Evolutionary conservation across 2,888 invertebrate genomes (phyloP).

Genomic region (Lissonota sp.): DNA sequence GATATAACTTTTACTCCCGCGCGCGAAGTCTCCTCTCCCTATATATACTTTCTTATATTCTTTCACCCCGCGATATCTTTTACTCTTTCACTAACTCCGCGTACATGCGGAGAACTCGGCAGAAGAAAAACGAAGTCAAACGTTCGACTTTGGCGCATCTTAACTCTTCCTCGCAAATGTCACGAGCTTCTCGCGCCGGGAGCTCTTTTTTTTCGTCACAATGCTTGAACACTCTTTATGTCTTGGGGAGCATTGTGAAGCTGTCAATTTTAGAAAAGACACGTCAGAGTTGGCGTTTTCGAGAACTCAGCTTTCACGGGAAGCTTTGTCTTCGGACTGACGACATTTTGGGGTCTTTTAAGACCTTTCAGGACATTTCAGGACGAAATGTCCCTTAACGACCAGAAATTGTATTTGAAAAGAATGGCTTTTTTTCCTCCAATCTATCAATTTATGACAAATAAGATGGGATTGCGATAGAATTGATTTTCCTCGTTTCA

Average conservation of each 20-base stretch:
- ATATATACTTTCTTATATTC: conserved; percentile 56
- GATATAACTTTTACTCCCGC: conserved; percentile 71
- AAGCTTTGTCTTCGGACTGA: neutral
- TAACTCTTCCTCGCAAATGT: conserved; percentile 1
- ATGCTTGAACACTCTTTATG: neutral
- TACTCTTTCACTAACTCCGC: conserved; percentile 43
- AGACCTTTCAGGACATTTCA: too few relatives aligned
- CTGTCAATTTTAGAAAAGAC: too few relatives aligned
- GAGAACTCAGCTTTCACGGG: neutral
- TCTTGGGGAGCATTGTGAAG: neutral
- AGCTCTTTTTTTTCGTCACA: neutral
- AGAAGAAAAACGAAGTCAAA: conserved; percentile 22
- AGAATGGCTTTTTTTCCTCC: too few relatives aligned
- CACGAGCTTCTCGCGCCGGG: neutral
- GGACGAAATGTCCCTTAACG: too few relatives aligned
- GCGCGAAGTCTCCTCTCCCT: conserved; percentile 46
- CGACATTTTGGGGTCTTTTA: too few relatives aligned
- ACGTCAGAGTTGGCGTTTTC: too few relatives aligned
- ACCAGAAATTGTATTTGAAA: too few relatives aligned
- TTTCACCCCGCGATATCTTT: conserved; percentile 53
- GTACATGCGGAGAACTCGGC: conserved; percentile 10
- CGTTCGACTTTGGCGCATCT: conserved; percentile 43
- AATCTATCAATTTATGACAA: too few relatives aligned
- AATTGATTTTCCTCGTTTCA: too few relatives aligned
- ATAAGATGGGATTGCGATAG: too few relatives aligned